Evolutionary conservation across 2,888 invertebrate genomes (phyloP).

Genomic region (Stramonita haemastoma): DNA sequence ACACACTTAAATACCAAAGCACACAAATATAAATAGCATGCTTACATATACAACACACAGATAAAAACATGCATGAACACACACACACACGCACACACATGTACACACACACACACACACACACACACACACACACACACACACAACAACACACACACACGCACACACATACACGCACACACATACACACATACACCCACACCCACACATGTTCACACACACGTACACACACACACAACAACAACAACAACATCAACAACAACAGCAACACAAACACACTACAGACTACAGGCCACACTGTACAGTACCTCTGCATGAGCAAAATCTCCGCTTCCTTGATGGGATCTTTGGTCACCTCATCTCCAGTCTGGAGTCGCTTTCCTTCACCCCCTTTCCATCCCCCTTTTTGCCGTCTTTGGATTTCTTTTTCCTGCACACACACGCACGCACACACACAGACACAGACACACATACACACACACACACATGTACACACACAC

Average conservation of each 20-base stretch:
- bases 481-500: not conserved
- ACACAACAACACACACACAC: not conserved
- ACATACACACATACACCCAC: not conserved
- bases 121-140: not conserved
- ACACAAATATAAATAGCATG: not conserved
- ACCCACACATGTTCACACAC: not conserved
- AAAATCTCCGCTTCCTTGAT: conserved; percentile 72
- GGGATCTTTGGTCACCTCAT: conserved; percentile 59
- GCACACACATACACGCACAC: not conserved
- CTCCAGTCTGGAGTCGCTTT: conserved; percentile 57
- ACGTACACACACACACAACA: not conserved
- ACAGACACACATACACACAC: not conserved
- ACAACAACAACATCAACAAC: no score
- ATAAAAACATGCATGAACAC: not conserved
- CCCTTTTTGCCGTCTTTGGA: conserved; percentile 65
- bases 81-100: not conserved
- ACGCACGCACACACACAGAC: not conserved
- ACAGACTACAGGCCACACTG: not conserved
- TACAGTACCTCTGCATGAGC: conserved; percentile 70
- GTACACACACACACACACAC: not conserved
- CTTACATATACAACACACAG: not conserved
- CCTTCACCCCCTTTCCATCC: conserved; percentile 61
- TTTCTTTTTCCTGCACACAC: conserved; percentile 54
- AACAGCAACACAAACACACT: conserved; percentile 20
- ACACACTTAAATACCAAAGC: no score